phyloP scores from a whole-genome alignment of 2,888 invertebrate genomes.

The Myopa tessellatipennis region DNA sequence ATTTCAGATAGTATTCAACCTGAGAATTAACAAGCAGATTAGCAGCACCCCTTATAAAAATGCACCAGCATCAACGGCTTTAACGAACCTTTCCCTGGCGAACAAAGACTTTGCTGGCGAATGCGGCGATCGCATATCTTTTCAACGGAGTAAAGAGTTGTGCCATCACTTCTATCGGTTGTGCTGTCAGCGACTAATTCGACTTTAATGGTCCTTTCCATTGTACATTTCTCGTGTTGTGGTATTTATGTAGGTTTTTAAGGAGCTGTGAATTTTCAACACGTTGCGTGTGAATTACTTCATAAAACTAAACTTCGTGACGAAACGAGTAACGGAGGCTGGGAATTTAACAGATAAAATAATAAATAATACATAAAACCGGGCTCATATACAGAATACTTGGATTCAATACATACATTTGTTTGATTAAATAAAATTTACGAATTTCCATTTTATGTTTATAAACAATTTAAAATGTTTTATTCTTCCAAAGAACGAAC shows the following conservation, averaged over 20 bases:
- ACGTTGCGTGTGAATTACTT: no score
- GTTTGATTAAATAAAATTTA: background rate
- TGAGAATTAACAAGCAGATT: slow-evolving; percentile 53
- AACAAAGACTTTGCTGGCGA: slow-evolving; percentile 71
- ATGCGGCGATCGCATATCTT: slow-evolving; percentile 77
- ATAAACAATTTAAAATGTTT: no score
- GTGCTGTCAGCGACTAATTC: slow-evolving; percentile 45
- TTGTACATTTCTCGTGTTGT: background rate
- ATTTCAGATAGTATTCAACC: slow-evolving; percentile 81
- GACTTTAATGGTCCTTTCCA: slow-evolving; percentile 45
- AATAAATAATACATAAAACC: background rate
- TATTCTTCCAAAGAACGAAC: no score
- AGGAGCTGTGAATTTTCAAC: no score
- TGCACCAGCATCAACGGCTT: background rate
- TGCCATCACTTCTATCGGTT: slow-evolving; percentile 42
- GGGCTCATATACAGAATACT: background rate
- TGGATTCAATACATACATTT: background rate
- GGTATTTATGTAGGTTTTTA: no score
- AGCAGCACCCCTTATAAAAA: background rate
- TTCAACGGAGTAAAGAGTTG: slow-evolving; percentile 73
- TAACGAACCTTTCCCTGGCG: slow-evolving; percentile 73
- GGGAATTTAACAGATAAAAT: background rate
- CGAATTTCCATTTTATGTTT: no score
- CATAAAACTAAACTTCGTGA: no score
- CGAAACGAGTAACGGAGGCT: no score